Conservation (phyloP, 2,113 vertebrate genomes). For the Plecturocebus donacophilus region DNA sequence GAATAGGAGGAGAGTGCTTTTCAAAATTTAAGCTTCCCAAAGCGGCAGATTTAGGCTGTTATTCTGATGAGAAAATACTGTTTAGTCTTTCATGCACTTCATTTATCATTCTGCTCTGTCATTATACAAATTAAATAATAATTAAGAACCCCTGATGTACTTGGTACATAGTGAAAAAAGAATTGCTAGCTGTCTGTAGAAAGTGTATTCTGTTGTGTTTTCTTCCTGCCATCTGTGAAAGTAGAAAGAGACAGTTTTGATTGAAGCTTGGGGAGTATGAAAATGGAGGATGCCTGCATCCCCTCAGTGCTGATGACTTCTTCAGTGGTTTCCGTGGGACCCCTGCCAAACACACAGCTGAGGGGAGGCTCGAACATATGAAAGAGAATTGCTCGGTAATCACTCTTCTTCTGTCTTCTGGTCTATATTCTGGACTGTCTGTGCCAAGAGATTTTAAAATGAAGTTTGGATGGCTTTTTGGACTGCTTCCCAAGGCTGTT, state of each 20-base stretch:
- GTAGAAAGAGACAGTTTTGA: constrained; percentile 15
- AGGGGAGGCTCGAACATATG: neutral
- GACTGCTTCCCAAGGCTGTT: neutral
- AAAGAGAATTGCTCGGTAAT: neutral
- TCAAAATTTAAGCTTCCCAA: neutral
- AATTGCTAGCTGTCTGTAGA: neutral
- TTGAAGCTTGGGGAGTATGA: neutral
- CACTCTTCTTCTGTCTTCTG: neutral
- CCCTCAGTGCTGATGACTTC: neutral
- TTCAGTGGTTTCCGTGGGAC: neutral
- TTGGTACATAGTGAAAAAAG: neutral
- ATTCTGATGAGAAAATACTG: constrained; percentile 3
- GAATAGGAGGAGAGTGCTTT: neutral
- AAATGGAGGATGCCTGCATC: neutral
- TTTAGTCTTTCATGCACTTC: neutral
- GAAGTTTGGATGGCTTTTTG: neutral
- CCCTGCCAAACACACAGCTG: neutral
- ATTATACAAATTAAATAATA: constrained; percentile 4
- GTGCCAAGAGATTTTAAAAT: neutral
- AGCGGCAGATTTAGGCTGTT: neutral
- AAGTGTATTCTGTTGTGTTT: neutral
- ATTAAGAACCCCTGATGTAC: neutral
- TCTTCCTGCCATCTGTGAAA: constrained; percentile 2
- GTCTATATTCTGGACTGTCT: neutral
- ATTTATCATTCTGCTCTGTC: neutral